These are phyloP conservation scores for Paracyclopina nana DNA, from an alignment of 1,140 invertebrate genomes.

Conservation along the genomic window DNA sequence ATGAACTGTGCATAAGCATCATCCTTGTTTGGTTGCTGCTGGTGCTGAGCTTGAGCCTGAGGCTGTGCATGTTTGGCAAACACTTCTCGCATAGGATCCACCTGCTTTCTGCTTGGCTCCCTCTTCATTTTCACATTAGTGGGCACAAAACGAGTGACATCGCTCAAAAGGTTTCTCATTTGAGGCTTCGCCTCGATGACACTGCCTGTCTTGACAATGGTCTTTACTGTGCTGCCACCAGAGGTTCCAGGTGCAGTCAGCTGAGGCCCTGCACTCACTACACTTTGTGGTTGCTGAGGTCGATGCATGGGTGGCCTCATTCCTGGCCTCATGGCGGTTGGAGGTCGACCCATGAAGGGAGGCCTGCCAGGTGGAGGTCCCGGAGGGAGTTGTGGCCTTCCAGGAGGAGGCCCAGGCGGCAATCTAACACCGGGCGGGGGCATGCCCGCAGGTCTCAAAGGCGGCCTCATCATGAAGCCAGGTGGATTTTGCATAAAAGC, in stretches of 20 bases:
- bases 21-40: slow-evolving; percentile 50
- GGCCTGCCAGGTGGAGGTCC: slow-evolving; percentile 42
- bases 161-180: slow-evolving; percentile 78
- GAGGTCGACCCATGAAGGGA: slow-evolving; percentile 31
- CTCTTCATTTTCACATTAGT: slow-evolving; percentile 40
- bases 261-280: slow-evolving; percentile 58
- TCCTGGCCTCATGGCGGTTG: slow-evolving; percentile 29
- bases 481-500: not conserved
- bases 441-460: slow-evolving; percentile 1
- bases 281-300: slow-evolving; percentile 31
- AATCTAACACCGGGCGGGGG: slow-evolving; percentile 27
- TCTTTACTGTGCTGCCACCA: slow-evolving; percentile 24
- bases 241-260: slow-evolving; percentile 40
- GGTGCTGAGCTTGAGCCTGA: not conserved
- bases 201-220: slow-evolving; percentile 4
- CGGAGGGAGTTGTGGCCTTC: slow-evolving; percentile 30
- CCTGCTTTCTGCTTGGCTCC: not conserved
- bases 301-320: slow-evolving; percentile 27
- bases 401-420: slow-evolving; percentile 25
- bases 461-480: not conserved
- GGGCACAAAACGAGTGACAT: slow-evolving; percentile 84
- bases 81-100: not conserved
- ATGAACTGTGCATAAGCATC: slow-evolving; percentile 96
- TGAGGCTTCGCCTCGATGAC: slow-evolving; percentile 85
- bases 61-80: not conserved